These are phyloP conservation scores for Lithobius niger DNA, from an alignment of 1,140 invertebrate genomes.

Conservation along the genomic window DNA sequence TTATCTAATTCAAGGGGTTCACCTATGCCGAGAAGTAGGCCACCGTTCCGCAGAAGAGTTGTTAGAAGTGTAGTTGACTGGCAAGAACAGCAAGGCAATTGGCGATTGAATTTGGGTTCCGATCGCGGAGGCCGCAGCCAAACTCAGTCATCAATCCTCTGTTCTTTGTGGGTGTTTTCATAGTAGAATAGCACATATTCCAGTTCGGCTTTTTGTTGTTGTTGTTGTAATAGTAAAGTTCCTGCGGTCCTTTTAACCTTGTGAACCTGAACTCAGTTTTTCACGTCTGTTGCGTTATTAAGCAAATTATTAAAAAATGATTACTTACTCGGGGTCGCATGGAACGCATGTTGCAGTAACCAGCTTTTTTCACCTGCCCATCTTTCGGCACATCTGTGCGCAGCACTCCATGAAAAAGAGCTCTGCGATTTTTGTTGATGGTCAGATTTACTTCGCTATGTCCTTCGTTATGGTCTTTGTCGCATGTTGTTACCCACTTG, in stretches of 20 bases:
- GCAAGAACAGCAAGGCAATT: no score
- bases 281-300: no score
- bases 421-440: slow-evolving; percentile 48
- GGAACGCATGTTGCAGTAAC: slow-evolving; percentile 63
- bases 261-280: neutral
- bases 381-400: slow-evolving; percentile 58
- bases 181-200: no score
- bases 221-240: slow-evolving; percentile 18
- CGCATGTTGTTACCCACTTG: slow-evolving; percentile 56
- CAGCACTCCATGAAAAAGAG: slow-evolving; percentile 58
- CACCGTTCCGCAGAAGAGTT: no score
- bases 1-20: no score
- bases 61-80: no score
- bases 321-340: slow-evolving; percentile 44
- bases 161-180: no score
- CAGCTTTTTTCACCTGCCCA: slow-evolving; percentile 53
- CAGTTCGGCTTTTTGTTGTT: slow-evolving; percentile 12
- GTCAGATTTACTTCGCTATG: slow-evolving; percentile 48
- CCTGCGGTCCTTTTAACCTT: slow-evolving; percentile 2
- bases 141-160: no score
- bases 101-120: no score
- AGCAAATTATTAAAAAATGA: slow-evolving; percentile 1
- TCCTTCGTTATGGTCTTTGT: slow-evolving; percentile 67
- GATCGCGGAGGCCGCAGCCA: no score
- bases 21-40: no score